phyloP scores from a whole-genome alignment of 2,113 vertebrate genomes.

The Alethe castanea region DNA sequence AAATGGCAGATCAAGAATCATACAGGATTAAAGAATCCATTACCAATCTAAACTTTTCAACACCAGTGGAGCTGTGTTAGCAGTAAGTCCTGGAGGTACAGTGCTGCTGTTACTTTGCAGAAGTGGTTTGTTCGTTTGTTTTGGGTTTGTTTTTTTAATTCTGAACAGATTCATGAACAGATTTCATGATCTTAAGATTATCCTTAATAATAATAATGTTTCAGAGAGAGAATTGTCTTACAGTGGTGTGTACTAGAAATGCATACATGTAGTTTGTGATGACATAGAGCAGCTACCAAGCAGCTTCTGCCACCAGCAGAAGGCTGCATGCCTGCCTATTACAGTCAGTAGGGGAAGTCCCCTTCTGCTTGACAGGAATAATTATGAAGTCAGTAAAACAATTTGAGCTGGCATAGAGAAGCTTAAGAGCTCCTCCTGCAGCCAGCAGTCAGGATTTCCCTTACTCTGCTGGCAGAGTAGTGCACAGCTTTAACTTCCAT shows the following conservation, averaged over 20 bases:
- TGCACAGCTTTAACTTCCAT: neutral
- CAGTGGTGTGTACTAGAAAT: neutral
- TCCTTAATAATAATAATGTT: neutral
- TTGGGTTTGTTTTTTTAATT: neutral
- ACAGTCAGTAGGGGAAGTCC: neutral
- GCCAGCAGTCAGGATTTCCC: neutral
- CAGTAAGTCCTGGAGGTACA: neutral
- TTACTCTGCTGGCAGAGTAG: neutral
- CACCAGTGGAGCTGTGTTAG: neutral
- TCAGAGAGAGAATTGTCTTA: neutral
- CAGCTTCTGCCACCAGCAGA: neutral
- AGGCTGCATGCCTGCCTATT: neutral
- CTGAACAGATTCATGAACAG: neutral
- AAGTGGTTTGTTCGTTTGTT: neutral
- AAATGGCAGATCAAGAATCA: neutral
- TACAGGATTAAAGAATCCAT: neutral
- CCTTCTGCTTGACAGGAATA: neutral
- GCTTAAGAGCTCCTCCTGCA: neutral
- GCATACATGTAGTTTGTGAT: neutral
- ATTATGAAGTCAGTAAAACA: neutral
- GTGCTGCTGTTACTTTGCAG: neutral
- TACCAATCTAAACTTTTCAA: neutral
- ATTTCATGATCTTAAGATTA: neutral
- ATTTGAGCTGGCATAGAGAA: neutral
- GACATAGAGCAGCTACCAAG: neutral